phyloP scores from a whole-genome alignment of 2,797 vertebrate species.

The Anabacerthia variegaticeps region DNA sequence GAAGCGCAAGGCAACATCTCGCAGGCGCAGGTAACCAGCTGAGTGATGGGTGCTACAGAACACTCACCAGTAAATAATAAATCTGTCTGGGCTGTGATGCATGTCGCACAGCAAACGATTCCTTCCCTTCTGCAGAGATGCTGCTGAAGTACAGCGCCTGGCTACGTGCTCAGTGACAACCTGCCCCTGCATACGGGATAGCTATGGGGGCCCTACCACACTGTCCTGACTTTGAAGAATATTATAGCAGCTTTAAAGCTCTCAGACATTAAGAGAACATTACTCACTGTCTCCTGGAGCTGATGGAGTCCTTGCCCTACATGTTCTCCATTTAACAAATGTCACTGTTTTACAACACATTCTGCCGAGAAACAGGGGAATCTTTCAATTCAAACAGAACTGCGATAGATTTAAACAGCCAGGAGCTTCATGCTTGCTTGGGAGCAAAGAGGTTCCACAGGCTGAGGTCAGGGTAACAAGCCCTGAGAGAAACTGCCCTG shows the following conservation, averaged over 20 bases:
- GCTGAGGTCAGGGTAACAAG: background rate
- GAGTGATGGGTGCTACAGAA: constrained; percentile 7
- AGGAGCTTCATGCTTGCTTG: fast-evolving
- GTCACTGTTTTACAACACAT: constrained; percentile 60
- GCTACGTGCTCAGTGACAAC: fast-evolving
- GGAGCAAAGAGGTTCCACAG: background rate
- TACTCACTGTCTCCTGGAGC: constrained; percentile 61
- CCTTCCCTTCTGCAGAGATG: background rate
- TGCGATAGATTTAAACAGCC: background rate
- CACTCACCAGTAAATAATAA: background rate
- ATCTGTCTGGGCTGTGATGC: constrained; percentile 10
- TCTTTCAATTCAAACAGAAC: constrained; percentile 24
- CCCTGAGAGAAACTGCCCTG: background rate
- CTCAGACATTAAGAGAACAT: constrained; percentile 54
- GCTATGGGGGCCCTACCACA: background rate
- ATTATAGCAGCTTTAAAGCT: constrained; percentile 50
- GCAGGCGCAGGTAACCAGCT: background rate
- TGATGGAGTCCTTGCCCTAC: constrained; percentile 58
- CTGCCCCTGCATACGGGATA: background rate
- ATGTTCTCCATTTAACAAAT: constrained; percentile 70
- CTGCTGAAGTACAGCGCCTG: background rate
- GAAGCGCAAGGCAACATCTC: background rate
- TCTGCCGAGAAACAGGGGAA: background rate
- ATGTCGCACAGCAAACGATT: background rate
- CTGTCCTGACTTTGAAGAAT: constrained; percentile 47